phyloP scores from a whole-genome alignment of 2,113 vertebrate genomes.

The Geococcyx californianus region DNA sequence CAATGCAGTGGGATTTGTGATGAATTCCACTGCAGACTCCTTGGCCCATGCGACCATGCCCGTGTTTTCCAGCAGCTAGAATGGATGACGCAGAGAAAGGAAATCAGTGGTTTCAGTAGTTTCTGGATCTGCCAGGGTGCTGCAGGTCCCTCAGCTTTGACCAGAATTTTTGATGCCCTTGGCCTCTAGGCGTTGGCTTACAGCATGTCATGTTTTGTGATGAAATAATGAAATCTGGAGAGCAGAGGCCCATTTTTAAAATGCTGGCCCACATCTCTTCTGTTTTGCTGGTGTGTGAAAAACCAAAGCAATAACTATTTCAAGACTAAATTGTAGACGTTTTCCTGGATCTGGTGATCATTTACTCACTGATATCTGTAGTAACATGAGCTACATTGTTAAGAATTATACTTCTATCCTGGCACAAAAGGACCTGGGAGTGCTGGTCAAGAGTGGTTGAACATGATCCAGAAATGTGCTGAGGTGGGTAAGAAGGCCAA shows the following conservation, averaged over 20 bases:
- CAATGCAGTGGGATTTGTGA: background rate
- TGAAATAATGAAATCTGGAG: background rate
- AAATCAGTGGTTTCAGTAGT: accelerated
- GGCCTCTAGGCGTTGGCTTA: background rate
- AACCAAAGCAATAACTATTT: background rate
- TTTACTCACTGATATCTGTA: background rate
- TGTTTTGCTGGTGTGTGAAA: background rate
- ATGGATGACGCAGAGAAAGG: background rate
- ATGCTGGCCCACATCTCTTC: background rate
- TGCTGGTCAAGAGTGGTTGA: too few species aligned
- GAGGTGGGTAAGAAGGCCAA: too few species aligned
- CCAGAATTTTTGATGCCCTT: background rate
- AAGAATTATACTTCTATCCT: too few species aligned
- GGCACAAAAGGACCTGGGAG: too few species aligned
- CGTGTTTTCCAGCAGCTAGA: background rate
- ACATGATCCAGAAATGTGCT: too few species aligned
- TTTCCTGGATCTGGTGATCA: background rate
- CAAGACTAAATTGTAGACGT: background rate
- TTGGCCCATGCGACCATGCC: background rate
- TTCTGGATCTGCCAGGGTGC: background rate
- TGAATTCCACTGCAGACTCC: background rate
- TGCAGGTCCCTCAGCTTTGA: background rate
- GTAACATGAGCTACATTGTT: background rate
- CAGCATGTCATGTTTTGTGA: background rate
- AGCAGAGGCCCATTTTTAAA: background rate